Conservation (phyloP, 1,140 invertebrate genomes). For the Drosophila dunni region DNA sequence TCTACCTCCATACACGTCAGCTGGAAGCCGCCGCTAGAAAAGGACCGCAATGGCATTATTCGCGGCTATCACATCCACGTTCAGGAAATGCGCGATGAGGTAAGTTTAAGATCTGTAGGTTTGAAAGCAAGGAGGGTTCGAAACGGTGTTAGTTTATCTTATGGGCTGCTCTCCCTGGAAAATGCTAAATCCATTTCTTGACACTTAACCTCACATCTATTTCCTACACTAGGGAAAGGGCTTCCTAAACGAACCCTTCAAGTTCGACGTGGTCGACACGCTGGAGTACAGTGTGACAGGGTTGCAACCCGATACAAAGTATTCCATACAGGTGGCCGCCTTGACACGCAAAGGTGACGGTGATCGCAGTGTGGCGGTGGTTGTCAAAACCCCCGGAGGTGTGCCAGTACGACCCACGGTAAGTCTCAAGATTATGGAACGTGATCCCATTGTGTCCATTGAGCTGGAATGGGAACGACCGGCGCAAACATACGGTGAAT, state of each 20-base stretch:
- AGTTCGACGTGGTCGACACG: conserved; percentile 93
- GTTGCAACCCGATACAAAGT: conserved; percentile 96
- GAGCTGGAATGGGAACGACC: conserved; percentile 96
- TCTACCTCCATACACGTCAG: conserved; percentile 96
- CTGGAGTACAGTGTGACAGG: conserved; percentile 93
- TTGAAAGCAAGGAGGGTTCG: background rate
- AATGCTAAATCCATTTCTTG: too few relatives aligned
- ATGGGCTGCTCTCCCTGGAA: too few relatives aligned
- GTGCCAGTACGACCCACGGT: conserved; percentile 95
- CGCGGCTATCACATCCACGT: conserved; percentile 98
- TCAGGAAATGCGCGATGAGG: conserved; percentile 95
- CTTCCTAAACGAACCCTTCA: conserved; percentile 92
- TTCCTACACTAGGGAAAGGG: conserved; percentile 88
- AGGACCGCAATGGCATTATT: conserved; percentile 98
- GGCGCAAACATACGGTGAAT: conserved; percentile 93
- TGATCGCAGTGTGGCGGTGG: conserved; percentile 92
- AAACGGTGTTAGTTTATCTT: too few relatives aligned
- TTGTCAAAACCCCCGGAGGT: conserved; percentile 95
- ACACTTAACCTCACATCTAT: background rate
- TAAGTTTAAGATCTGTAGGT: conserved; percentile 76
- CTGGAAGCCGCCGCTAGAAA: conserved; percentile 95
- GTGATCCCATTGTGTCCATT: conserved; percentile 93
- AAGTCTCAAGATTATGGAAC: conserved; percentile 92
- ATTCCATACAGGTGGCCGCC: conserved; percentile 96
- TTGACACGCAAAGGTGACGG: conserved; percentile 98